Evolutionary conservation across 2,113 vertebrate species (phyloP).

Genomic region (Albula glossodonta): DNA sequence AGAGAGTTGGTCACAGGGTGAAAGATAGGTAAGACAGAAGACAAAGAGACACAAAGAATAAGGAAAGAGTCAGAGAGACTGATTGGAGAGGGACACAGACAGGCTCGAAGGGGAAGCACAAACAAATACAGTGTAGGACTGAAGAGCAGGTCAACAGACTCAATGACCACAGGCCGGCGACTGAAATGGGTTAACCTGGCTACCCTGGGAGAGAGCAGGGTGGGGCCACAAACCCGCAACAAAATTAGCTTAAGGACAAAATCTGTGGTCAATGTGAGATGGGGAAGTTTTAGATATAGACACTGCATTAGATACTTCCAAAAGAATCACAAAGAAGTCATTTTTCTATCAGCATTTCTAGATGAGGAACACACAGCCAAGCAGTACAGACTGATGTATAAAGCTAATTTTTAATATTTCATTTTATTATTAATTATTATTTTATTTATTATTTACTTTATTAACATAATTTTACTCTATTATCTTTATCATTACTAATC

Average conservation of each 20-base stretch:
- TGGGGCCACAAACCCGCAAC: neutral
- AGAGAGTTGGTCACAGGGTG: no score
- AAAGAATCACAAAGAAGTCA: neutral
- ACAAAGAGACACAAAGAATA: neutral
- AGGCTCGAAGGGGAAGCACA: no score
- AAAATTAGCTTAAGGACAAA: neutral
- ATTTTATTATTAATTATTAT: no score
- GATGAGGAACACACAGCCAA: neutral
- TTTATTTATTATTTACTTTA: no score
- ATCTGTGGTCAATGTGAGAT: neutral
- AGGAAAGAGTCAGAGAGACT: neutral
- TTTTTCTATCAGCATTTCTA: neutral
- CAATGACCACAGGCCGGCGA: neutral
- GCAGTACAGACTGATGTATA: no score
- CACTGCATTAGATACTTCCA: neutral
- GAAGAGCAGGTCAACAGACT: neutral
- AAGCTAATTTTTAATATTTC: no score
- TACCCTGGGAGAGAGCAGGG: neutral
- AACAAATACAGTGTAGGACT: no score
- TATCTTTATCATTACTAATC: no score
- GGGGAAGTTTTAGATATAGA: neutral
- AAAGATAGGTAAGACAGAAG: neutral
- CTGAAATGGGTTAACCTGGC: neutral
- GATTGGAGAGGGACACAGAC: neutral
- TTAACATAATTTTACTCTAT: no score